Percentiles rank a stretch among this genome's conserved stretches.
Evolutionary conservation across 2,797 vertebrate genomes (phyloP).

Genomic region (Dipus sagitta): DNA sequence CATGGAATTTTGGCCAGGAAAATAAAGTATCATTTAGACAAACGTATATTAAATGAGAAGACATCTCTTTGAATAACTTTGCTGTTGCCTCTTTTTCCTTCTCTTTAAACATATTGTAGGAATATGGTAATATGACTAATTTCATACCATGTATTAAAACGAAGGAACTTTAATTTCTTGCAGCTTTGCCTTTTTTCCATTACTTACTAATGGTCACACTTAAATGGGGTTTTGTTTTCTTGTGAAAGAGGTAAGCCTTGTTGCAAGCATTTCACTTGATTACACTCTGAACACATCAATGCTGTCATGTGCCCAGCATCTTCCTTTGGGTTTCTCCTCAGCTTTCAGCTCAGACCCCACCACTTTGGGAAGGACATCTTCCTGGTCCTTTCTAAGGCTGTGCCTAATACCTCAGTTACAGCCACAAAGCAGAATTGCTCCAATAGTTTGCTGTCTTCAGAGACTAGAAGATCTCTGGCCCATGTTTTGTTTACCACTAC

Average conservation of each 20-base stretch:
- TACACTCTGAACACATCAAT: fast-evolving
- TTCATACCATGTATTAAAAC: neutral
- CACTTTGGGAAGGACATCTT: neutral
- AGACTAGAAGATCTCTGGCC: neutral
- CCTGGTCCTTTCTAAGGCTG: neutral
- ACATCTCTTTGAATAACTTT: neutral
- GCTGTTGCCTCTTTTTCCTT: neutral
- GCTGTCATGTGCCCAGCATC: neutral
- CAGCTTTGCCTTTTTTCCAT: neutral
- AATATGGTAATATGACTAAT: neutral
- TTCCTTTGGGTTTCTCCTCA: neutral
- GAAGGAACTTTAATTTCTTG: neutral
- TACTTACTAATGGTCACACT: neutral
- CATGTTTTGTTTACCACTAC: neutral
- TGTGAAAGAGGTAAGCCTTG: neutral
- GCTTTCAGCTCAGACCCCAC: neutral
- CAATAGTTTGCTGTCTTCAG: neutral
- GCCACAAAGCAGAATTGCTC: neutral
- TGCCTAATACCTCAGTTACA: neutral
- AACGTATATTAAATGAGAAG: conserved; percentile 13
- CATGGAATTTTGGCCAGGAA: neutral
- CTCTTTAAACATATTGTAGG: neutral
- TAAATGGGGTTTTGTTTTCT: neutral
- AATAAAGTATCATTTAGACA: neutral
- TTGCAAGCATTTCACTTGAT: neutral